These are phyloP conservation scores for Furcifer pardalis DNA, from an alignment of 2,797 vertebrate genomes.

Conservation along the genomic window DNA sequence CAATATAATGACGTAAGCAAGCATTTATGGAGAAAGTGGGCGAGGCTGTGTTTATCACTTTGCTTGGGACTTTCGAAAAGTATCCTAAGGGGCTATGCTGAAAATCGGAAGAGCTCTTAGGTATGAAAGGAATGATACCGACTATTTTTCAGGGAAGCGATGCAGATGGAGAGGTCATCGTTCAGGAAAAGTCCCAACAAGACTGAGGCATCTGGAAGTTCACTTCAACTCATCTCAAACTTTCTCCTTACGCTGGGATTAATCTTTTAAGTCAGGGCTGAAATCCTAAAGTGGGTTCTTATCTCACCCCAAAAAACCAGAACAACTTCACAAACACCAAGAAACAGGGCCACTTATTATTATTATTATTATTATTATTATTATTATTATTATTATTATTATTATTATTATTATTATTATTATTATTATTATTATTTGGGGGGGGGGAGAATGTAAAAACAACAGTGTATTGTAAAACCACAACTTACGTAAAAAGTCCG, in stretches of 20 bases:
- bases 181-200: not conserved
- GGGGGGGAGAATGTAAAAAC: not conserved
- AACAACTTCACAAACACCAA: not conserved
- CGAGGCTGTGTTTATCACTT: not conserved
- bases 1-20: not conserved
- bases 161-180: too few relatives aligned
- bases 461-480: too few relatives aligned
- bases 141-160: not conserved
- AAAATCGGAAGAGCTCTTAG: too few relatives aligned
- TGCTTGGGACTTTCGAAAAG: not conserved
- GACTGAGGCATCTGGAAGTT: not conserved
- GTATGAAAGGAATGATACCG: not conserved
- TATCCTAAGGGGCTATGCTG: not conserved
- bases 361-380: too few relatives aligned
- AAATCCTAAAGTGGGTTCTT: not conserved
- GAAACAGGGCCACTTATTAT: not conserved
- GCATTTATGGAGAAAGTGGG: not conserved
- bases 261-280: not conserved
- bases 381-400: too few relatives aligned
- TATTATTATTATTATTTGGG: too few relatives aligned
- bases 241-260: not conserved
- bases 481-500: too few relatives aligned
- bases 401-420: too few relatives aligned
- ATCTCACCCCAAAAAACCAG: not conserved
- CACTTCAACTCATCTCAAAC: not conserved